Percentiles rank a stretch among this genome's conserved stretches.
Evolutionary conservation across 2,113 vertebrate genomes (phyloP).

Genomic region (Phaethon lepturus): DNA sequence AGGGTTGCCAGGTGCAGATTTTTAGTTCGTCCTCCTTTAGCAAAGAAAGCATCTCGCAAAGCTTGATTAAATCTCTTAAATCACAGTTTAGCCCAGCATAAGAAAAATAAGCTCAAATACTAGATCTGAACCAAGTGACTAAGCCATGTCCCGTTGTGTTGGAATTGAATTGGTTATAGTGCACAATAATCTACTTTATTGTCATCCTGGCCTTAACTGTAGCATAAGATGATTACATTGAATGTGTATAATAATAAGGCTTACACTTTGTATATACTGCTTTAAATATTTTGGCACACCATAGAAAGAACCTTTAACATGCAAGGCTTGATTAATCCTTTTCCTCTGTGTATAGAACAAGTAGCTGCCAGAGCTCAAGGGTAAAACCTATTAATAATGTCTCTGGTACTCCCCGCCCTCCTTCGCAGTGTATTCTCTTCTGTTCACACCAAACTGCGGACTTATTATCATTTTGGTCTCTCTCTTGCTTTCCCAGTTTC

Average conservation of each 20-base stretch:
- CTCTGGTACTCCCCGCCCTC: conserved; percentile 39
- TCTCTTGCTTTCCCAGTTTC: conserved; percentile 16
- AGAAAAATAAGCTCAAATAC: conserved; percentile 52
- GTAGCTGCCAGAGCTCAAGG: conserved; percentile 64
- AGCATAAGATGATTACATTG: conserved; percentile 61
- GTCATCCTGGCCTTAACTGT: conserved; percentile 61
- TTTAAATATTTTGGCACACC: conserved; percentile 70
- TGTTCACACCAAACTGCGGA: conserved; percentile 10
- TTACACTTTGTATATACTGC: conserved; percentile 62
- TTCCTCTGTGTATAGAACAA: conserved; percentile 61
- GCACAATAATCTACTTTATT: conserved; percentile 51
- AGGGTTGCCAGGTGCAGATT: conserved; percentile 54
- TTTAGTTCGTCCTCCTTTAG: conserved; percentile 18
- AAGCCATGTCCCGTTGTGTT: conserved; percentile 41
- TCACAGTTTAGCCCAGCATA: conserved; percentile 53
- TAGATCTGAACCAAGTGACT: conserved; percentile 51
- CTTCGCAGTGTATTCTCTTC: conserved; percentile 29
- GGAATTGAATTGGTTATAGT: conserved; percentile 52
- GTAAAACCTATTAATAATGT: conserved; percentile 65
- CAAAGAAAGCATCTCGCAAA: conserved; percentile 51
- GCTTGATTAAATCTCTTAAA: conserved; percentile 58
- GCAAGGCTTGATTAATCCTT: conserved; percentile 68
- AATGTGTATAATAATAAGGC: conserved; percentile 61
- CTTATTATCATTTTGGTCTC: conserved; percentile 19
- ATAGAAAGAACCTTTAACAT: conserved; percentile 61